Conservation (phyloP, 2,797 vertebrate genomes). For the Helarctos malayanus region DNA sequence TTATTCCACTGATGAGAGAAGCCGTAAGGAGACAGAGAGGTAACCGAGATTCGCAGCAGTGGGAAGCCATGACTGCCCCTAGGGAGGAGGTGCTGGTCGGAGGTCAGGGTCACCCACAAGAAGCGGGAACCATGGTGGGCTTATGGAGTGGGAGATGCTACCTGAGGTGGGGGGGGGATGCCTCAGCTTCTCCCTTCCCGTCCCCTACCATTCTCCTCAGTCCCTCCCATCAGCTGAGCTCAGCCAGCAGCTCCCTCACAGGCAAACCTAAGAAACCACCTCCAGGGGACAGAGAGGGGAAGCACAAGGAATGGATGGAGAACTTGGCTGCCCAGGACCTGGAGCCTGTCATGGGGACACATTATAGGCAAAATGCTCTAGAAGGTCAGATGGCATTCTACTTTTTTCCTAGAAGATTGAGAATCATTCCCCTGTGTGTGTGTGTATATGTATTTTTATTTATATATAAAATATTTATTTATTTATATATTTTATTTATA, state of each 20-base stretch:
- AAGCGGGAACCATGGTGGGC: not conserved
- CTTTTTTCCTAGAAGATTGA: not conserved
- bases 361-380: not conserved
- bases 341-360: not conserved
- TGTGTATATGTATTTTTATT: not conserved
- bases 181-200: not conserved
- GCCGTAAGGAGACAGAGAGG: not conserved
- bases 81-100: not conserved
- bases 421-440: not conserved
- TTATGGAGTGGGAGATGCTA: not conserved
- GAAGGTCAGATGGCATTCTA: not conserved
- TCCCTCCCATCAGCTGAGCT: not conserved
- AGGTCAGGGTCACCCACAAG: not conserved
- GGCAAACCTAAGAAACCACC: not conserved
- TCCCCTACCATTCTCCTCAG: fast-evolving
- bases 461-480: too few relatives aligned
- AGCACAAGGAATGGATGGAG: not conserved
- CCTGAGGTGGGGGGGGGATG: not conserved
- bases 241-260: not conserved
- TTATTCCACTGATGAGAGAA: not conserved
- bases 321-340: not conserved
- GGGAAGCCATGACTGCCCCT: fast-evolving
- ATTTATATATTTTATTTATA: not conserved
- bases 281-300: too few relatives aligned
- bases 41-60: not conserved